Evolutionary conservation across 1,140 invertebrate genomes (phyloP), one percentile per base, ranked within the genome.

Genomic region (Stegodyphus mimosarum): DNA sequence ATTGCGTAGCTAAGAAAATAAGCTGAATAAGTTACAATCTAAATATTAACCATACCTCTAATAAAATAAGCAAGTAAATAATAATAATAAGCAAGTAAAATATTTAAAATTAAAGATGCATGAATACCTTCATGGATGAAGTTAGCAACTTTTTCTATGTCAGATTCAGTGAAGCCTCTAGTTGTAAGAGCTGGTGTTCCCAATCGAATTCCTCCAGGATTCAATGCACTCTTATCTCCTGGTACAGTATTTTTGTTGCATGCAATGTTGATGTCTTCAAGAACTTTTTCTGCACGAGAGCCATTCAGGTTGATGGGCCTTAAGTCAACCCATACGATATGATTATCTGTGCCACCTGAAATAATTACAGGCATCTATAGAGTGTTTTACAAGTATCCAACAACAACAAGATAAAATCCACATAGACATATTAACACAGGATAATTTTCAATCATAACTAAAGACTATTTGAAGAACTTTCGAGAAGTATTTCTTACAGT

Each of bases 211-310:
- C 97, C 98, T 88, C 96, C 96, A 0, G 98, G 97, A 92, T 97
- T 97, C 76, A 99, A 90, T 0, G 98, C 97, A 89, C 96, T 98
- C 90, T 97, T 98, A 90, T 99, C 98, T 4, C 97, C 97, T 7
- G 96, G 96, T 79, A 97, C 95, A 2, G 98, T 99, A 90, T 99
- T 99, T 92, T 99, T 99, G 90, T 99, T 99, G 88, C 96, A 96
- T 15, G 97, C 97, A 90, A 99, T 97, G 75, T 94, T 94, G 87
- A 98, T 93, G 69, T 95, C 93, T 90, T 99, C 98, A 2, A 99
- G 91, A 51, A 99, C 93, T 83, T 93, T 94, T 90, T 99, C 97
- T 5, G 94, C 96, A 88, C 94, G 94, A 6, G 95, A 93, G 11
- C 98, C 98, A 66, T 95, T 95, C 0, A 99, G 89, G 6, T 94